Conservation (phyloP, 1,140 invertebrate genomes). For the Drosophila ironensis region DNA sequence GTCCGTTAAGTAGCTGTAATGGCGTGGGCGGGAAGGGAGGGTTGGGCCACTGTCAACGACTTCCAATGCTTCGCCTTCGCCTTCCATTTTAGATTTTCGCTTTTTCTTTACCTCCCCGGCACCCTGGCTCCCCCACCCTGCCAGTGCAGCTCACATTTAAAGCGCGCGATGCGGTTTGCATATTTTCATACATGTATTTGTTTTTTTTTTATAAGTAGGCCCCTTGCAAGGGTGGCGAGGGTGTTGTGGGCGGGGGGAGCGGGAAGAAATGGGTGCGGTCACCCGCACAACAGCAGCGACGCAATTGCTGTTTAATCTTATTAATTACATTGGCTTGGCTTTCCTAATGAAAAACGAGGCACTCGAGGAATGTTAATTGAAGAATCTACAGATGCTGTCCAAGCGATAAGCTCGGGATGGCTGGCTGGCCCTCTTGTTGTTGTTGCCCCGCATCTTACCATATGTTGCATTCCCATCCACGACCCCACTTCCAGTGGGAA, state of each 20-base stretch:
- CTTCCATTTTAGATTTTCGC: slow-evolving; percentile 54
- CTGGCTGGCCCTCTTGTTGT: too few relatives aligned
- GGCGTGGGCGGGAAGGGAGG: slow-evolving; percentile 12
- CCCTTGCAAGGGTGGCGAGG: too few relatives aligned
- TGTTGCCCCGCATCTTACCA: slow-evolving; percentile 50
- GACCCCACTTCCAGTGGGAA: too few relatives aligned
- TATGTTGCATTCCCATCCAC: slow-evolving; percentile 70
- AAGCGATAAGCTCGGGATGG: too few relatives aligned
- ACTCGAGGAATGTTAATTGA: slow-evolving; percentile 71
- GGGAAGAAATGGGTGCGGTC: slow-evolving; percentile 69
- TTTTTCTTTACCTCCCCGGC: too few relatives aligned
- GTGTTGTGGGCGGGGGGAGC: slow-evolving; percentile 3
- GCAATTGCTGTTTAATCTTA: slow-evolving; percentile 79
- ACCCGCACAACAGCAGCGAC: slow-evolving; percentile 50
- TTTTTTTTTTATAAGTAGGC: slow-evolving; percentile 24
- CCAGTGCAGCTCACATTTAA: slow-evolving; percentile 35
- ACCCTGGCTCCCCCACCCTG: too few relatives aligned
- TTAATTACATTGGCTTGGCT: slow-evolving; percentile 78
- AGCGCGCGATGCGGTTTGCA: slow-evolving; percentile 73
- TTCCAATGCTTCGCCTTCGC: slow-evolving; percentile 40
- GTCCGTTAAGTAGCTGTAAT: slow-evolving; percentile 59
- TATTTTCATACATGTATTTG: slow-evolving; percentile 72
- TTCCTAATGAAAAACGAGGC: slow-evolving; percentile 68
- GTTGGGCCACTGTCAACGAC: slow-evolving; percentile 45
- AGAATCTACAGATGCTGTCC: slow-evolving; percentile 52